A percentile compares a stretch with the other conserved stretches of the same genome.
These are phyloP conservation scores for Gorsachius goisagi DNA, from an alignment of 2,113 vertebrate species.

Conservation along the genomic window DNA sequence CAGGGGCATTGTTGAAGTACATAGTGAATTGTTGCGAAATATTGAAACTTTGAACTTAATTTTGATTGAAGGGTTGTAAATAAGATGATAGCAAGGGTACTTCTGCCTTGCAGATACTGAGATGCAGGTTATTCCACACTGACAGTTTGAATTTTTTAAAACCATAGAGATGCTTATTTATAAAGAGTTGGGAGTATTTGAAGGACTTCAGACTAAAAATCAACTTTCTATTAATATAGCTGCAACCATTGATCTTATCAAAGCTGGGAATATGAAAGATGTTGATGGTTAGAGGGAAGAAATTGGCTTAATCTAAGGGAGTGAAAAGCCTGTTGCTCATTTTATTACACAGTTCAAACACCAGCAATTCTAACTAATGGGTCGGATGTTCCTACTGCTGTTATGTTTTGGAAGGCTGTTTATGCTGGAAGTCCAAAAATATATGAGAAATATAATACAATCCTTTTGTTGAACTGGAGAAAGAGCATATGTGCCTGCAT, in stretches of 20 bases:
- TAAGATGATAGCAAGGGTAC: neutral
- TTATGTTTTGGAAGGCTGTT: neutral
- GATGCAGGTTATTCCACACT: neutral
- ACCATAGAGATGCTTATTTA: neutral
- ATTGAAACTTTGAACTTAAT: neutral
- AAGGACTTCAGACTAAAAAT: neutral
- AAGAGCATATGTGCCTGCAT: neutral
- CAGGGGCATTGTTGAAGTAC: neutral
- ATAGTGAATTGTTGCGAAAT: neutral
- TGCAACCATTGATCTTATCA: neutral
- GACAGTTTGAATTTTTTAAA: neutral
- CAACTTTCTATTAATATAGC: neutral
- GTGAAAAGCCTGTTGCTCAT: accelerated
- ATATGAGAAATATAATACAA: neutral
- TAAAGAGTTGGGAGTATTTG: neutral
- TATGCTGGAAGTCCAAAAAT: neutral
- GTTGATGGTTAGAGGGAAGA: neutral
- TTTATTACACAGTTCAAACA: neutral
- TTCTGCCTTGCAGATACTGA: neutral
- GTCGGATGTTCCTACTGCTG: neutral
- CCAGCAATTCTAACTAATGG: neutral
- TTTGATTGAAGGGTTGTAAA: neutral
- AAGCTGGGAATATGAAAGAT: neutral
- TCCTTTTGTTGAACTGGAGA: neutral
- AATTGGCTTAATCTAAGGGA: neutral